Evolutionary conservation across 1,140 invertebrate genomes (phyloP).

Genomic region (Drosophila yakuba): DNA sequence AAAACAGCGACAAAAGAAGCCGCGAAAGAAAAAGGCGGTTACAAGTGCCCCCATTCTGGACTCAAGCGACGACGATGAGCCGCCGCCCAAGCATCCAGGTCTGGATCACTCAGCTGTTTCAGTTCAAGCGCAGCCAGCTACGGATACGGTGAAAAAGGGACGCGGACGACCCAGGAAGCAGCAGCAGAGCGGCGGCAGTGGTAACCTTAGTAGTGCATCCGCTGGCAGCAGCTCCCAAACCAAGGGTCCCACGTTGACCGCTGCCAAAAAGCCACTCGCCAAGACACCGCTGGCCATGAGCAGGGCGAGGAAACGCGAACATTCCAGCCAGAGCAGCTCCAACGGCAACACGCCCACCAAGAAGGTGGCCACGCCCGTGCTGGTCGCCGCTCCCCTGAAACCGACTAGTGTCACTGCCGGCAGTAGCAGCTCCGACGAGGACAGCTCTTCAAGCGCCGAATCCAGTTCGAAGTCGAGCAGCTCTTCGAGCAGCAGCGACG

Average conservation of each 20-base stretch:
- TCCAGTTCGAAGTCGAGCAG: slow-evolving; percentile 62
- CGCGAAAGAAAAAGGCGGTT: slow-evolving; percentile 61
- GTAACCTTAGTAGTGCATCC: slow-evolving; percentile 56
- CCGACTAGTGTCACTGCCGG: not conserved
- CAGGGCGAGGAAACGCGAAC: slow-evolving; percentile 41
- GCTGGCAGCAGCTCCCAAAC: slow-evolving; percentile 59
- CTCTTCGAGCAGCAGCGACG: slow-evolving; percentile 51
- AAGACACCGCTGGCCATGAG: slow-evolving; percentile 35
- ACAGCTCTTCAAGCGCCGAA: slow-evolving; percentile 59
- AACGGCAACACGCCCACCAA: slow-evolving; percentile 68
- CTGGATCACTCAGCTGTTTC: slow-evolving; percentile 28
- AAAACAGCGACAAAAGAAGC: slow-evolving; percentile 65
- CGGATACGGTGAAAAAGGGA: slow-evolving; percentile 59
- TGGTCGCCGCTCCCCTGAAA: slow-evolving; percentile 10
- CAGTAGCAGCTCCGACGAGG: slow-evolving; percentile 56
- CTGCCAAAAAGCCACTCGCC: slow-evolving; percentile 71
- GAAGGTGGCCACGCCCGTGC: slow-evolving; percentile 39
- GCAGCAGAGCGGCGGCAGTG: slow-evolving; percentile 45
- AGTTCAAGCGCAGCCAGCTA: slow-evolving; percentile 17
- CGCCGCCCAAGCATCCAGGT: slow-evolving; percentile 46
- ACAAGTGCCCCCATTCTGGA: slow-evolving; percentile 45
- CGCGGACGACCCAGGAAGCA: slow-evolving; percentile 77
- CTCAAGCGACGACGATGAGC: slow-evolving; percentile 81
- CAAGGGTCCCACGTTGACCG: slow-evolving; percentile 75
- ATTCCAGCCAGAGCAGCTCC: slow-evolving; percentile 67